These are phyloP conservation scores for Drosophila hydei DNA, from an alignment of 1,140 invertebrate genomes.

Conservation along the genomic window DNA sequence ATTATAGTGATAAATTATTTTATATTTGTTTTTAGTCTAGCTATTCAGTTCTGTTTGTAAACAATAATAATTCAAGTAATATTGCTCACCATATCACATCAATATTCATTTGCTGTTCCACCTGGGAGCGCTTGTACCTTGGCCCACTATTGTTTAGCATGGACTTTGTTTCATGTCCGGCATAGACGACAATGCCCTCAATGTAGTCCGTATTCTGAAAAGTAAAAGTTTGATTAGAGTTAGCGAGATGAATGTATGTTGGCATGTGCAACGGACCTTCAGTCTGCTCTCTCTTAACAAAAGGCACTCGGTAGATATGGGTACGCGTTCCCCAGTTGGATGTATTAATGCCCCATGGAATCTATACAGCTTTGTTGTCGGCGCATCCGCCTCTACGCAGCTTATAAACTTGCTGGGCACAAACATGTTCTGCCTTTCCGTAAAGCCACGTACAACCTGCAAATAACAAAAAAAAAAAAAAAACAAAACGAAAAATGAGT, in stretches of 20 bases:
- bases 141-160: constrained; percentile 99
- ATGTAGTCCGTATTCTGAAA: constrained; percentile 88
- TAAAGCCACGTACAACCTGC: constrained; percentile 84
- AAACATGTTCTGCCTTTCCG: constrained; percentile 89
- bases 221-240: background rate
- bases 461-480: constrained; percentile 2
- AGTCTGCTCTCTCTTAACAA: constrained; percentile 96
- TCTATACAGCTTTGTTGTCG: constrained; percentile 97
- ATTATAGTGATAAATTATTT: too few species aligned
- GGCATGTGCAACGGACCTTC: constrained; percentile 89
- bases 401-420: constrained; percentile 92
- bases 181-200: constrained; percentile 98
- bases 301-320: constrained; percentile 96
- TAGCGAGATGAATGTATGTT: too few species aligned
- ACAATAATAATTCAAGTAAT: too few species aligned
- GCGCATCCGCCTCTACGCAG: constrained; percentile 94
- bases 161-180: constrained; percentile 98
- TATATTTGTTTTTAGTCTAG: too few species aligned
- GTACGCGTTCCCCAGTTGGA: constrained; percentile 90
- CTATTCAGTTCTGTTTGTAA: too few species aligned
- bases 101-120: constrained; percentile 97
- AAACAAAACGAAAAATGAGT: background rate
- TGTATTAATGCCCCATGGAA: constrained; percentile 96
- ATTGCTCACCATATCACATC: constrained; percentile 93
- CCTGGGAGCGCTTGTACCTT: constrained; percentile 95